These are phyloP conservation scores for Spialia ferax DNA, from an alignment of 2,888 invertebrate species.

Conservation along the genomic window DNA sequence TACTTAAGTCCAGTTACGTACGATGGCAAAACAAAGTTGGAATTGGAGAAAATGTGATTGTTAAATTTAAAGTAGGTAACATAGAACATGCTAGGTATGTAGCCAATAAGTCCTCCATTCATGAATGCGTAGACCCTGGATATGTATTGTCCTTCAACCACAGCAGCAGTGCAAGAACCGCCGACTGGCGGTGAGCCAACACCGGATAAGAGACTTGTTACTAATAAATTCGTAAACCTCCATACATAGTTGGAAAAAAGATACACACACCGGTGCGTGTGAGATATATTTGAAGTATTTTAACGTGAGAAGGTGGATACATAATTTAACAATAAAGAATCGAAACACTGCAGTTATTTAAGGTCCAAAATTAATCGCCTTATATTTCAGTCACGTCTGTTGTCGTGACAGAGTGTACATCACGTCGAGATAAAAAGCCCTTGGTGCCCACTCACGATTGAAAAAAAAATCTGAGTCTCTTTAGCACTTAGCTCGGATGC, in stretches of 20 bases:
- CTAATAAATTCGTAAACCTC: not conserved
- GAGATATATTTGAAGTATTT: conserved; percentile 3
- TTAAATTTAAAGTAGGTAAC: not conserved
- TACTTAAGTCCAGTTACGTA: too few relatives aligned
- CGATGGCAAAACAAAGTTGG: too few relatives aligned
- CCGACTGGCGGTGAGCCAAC: conserved; percentile 5
- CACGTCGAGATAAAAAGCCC: conserved; percentile 81
- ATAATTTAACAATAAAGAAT: conserved; percentile 31
- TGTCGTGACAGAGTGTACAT: conserved; percentile 81
- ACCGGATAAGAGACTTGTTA: not conserved
- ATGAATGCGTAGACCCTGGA: not conserved
- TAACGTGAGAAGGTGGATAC: not conserved
- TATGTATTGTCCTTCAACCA: not conserved
- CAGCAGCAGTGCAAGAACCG: conserved; percentile 8
- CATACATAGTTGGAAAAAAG: conserved; percentile 3
- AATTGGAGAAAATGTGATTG: too few relatives aligned
- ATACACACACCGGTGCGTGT: not conserved
- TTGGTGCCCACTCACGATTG: conserved; percentile 68
- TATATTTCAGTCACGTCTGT: conserved; percentile 80
- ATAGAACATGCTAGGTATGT: not conserved
- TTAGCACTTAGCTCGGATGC: conserved; percentile 64
- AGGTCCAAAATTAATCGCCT: conserved; percentile 68
- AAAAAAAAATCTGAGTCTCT: conserved; percentile 57
- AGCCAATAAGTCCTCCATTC: not conserved
- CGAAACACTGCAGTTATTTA: conserved; percentile 45